Conservation (phyloP, 2,888 invertebrate genomes). For the Idaea dimidiata region DNA sequence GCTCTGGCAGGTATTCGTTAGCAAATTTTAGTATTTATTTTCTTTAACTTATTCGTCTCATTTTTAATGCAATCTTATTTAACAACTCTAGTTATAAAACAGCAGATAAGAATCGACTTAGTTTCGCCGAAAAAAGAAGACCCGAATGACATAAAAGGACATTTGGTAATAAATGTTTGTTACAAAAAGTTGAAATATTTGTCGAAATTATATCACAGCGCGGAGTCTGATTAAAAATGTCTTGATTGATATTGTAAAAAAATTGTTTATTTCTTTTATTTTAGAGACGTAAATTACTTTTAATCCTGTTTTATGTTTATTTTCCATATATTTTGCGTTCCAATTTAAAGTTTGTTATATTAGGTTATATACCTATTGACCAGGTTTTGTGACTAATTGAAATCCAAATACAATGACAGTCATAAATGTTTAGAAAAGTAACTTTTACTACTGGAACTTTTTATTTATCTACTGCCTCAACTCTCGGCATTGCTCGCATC, state of each 20-base stretch:
- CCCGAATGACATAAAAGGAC: conserved; percentile 9
- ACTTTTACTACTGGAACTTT: too few species aligned
- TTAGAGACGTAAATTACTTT: background rate
- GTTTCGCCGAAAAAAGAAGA: conserved; percentile 17
- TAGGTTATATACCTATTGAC: background rate
- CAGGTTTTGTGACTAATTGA: background rate
- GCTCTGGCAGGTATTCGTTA: too few species aligned
- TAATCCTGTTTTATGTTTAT: background rate
- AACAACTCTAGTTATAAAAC: conserved; percentile 1
- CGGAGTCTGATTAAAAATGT: background rate
- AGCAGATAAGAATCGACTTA: background rate
- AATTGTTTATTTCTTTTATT: background rate
- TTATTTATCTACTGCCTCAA: too few species aligned
- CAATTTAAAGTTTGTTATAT: background rate
- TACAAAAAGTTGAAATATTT: conserved; percentile 6
- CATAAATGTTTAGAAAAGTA: too few species aligned
- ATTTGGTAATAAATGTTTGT: conserved; percentile 10
- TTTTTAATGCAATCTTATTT: background rate
- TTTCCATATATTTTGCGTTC: too few species aligned
- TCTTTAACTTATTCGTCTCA: background rate
- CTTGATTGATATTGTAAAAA: background rate
- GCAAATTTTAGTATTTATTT: background rate
- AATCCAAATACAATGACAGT: background rate
- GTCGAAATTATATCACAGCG: conserved; percentile 7
- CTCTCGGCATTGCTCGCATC: too few species aligned